Evolutionary conservation across 2,888 invertebrate species (phyloP).

Genomic region (Tinea trinotella): DNA sequence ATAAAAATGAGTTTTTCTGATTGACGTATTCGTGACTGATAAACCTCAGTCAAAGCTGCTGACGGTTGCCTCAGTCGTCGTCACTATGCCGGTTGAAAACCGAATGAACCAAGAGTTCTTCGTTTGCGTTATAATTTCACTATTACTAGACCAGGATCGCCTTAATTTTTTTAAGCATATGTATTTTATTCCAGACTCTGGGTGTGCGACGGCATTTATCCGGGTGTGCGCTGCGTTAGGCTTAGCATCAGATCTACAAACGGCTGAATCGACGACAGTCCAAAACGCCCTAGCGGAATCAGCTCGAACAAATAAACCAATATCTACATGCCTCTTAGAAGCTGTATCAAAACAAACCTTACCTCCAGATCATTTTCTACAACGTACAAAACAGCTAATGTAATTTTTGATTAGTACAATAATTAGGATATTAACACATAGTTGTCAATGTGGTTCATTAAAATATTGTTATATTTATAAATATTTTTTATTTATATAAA

Average conservation of each 20-base stretch:
- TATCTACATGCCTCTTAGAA: constrained; percentile 72
- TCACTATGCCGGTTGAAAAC: no score
- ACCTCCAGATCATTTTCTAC: constrained; percentile 65
- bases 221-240: constrained; percentile 80
- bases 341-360: constrained; percentile 47
- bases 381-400: constrained; percentile 25
- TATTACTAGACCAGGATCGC: no score
- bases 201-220: constrained; percentile 77
- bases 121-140: no score
- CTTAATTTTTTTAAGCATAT: neutral
- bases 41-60: no score
- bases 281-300: constrained; percentile 75
- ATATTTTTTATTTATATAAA: no score
- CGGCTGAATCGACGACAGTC: constrained; percentile 74
- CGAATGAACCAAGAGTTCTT: no score
- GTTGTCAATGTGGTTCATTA: constrained; percentile 25
- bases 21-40: no score
- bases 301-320: constrained; percentile 65
- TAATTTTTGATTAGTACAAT: neutral
- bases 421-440: neutral
- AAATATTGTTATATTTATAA: no score
- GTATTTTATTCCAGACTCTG: constrained; percentile 51
- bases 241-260: constrained; percentile 74
- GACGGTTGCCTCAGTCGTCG: no score
- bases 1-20: no score